phyloP scores from a whole-genome alignment of 2,113 vertebrate species.

The Brachirus orientalis region DNA sequence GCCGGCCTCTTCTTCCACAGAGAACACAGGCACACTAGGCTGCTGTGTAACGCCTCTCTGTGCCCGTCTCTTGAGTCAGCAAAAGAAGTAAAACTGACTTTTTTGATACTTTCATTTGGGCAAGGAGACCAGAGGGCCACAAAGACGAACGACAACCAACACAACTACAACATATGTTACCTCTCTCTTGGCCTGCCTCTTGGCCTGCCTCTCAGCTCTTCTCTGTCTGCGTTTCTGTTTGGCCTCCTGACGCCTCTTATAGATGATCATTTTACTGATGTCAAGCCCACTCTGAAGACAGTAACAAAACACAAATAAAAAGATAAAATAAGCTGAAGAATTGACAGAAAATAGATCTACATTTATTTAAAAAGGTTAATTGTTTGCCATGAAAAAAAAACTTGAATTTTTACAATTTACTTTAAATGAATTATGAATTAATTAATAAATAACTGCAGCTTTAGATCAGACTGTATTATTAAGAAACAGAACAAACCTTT shows the following conservation, averaged over 20 bases:
- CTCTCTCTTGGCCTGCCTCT: constrained; percentile 79
- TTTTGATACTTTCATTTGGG: neutral
- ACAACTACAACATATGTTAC: constrained; percentile 43
- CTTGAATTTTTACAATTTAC: too few relatives aligned
- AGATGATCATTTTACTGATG: constrained; percentile 87
- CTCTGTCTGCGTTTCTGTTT: constrained; percentile 86
- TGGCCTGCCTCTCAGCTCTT: constrained; percentile 81
- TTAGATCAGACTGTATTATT: neutral
- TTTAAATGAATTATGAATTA: too few relatives aligned
- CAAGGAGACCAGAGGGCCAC: neutral
- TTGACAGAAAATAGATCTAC: too few relatives aligned
- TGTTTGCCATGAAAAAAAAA: too few relatives aligned
- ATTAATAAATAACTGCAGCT: too few relatives aligned
- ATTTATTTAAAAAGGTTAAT: too few relatives aligned
- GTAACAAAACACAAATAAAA: neutral
- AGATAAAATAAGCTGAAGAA: neutral
- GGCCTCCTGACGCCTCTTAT: constrained; percentile 88
- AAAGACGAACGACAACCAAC: neutral
- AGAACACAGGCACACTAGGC: constrained; percentile 50
- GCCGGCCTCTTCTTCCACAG: constrained; percentile 68
- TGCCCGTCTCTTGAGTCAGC: constrained; percentile 55
- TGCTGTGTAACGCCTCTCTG: constrained; percentile 44
- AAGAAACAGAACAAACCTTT: constrained; percentile 80
- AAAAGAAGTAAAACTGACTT: neutral
- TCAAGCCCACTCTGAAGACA: constrained; percentile 86